These are phyloP conservation scores for Phthorimaea operculella DNA, from an alignment of 1,140 invertebrate genomes.

Conservation along the genomic window DNA sequence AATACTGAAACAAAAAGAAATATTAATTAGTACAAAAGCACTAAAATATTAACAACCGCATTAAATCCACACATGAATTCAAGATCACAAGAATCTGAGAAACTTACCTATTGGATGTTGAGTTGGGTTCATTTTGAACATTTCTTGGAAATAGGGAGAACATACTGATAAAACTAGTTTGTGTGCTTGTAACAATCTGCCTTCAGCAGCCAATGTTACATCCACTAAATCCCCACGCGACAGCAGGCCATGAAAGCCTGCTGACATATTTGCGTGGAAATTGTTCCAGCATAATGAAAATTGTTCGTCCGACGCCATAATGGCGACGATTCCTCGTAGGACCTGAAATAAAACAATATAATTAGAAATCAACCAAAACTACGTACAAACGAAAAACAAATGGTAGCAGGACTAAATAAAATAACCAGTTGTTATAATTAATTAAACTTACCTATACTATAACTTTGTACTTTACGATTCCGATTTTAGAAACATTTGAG, in stretches of 20 bases:
- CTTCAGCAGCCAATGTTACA: conserved; percentile 84
- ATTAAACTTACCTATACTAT: conserved; percentile 55
- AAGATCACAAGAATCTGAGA: not conserved
- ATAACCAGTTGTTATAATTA: not conserved
- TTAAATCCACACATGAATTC: not conserved
- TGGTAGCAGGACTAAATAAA: conserved; percentile 17
- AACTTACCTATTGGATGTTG: conserved; percentile 70
- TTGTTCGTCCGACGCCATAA: conserved; percentile 78
- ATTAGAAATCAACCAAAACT: not conserved
- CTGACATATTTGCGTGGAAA: conserved; percentile 79
- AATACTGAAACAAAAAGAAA: conserved; percentile 72
- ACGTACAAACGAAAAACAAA: too few species aligned
- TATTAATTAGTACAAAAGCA: not conserved
- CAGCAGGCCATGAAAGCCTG: conserved; percentile 78
- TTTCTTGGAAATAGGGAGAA: conserved; percentile 86
- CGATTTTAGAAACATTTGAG: conserved; percentile 65
- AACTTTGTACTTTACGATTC: conserved; percentile 64
- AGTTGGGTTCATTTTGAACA: conserved; percentile 77
- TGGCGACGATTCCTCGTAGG: conserved; percentile 61
- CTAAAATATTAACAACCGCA: conserved; percentile 56
- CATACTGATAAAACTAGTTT: conserved; percentile 86
- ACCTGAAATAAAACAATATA: conserved; percentile 39
- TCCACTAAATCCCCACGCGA: conserved; percentile 83
- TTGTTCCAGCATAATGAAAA: conserved; percentile 84
- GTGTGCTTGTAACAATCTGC: conserved; percentile 82